Base-by-base conservation (phyloP, 1,140 invertebrate genomes). In the Bombus polaris region DNA sequence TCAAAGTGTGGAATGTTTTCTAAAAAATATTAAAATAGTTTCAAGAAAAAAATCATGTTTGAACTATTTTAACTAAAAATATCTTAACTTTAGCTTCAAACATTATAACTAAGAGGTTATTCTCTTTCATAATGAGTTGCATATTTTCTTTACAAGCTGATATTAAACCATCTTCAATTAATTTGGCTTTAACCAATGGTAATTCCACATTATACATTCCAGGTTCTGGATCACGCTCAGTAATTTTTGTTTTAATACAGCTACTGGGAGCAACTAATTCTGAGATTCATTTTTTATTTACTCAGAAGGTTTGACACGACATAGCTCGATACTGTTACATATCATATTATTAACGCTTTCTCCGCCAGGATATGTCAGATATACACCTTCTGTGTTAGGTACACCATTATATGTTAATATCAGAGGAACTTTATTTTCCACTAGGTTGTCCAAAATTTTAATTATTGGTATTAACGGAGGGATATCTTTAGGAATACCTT, bases 401-500 rank as follows among this genome's bases (percentile, higher is more conserved):
- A 85, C 5, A 72, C 89, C 91, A 1, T 90, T 81, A 59, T 91
- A 93, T 12, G 76, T 89, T 35, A 91, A 92, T 18, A 81, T 83
- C 22, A 95, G 81, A 15, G 84, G 35, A 59, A 84, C 76, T 79
- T 93, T 91, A 32, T 53, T 32, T 28, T 73, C 89, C 68, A 88
- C 77, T 32, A 95, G 77, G 8, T 86, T 0, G 22, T 75, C 76
- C 4, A 95, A 42, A 86, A 91, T 87, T 82, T 92, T 90, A 42
- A 42, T 5, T 42, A 42, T 42, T 42, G 39, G 1, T 87, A 90
- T 75, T 1, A 92, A 94, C 75, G 93, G 90, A 3, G 92, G 87
- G 57, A 87, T 35, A 39, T 94, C 85, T 8, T 25, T 66, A 28
- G 92, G 81, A 35, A 95, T 87, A 71, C 90, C 89, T 88, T 93